Base-by-base conservation (phyloP, 2,113 vertebrate species). In the Sus scrofa region DNA sequence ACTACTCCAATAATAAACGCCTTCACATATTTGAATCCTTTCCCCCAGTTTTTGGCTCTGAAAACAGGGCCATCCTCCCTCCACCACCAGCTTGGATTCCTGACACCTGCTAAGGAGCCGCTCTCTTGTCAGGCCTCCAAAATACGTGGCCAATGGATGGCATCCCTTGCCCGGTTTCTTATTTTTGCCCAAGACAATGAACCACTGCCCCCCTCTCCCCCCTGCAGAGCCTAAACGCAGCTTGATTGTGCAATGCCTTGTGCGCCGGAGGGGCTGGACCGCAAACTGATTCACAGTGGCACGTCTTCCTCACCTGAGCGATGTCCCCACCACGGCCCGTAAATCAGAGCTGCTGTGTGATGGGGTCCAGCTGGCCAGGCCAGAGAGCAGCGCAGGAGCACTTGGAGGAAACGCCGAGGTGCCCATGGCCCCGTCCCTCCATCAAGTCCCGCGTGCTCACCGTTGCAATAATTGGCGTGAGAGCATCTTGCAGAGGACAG, bases 211-310 rank as follows among this genome's bases (percentile, higher is more conserved):
- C 24, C 19, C 27, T 63, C 50, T n/a, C 44, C 44, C 44, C 44
- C 44, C 44, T 8, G 44, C 6, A 6, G 89, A n/a, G 32, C 26
- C 8, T n/a, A 34, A 15, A 1, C 0, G 0, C 68, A 11, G 27
- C 4, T 19, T 1, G 50, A 19, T 44, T 81, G 39, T 67, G 32
- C 0, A 0, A 0, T 6, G 71, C n/a, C 63, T 0, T 2, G 1
- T 2, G 14, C 15, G 3, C 44, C 52, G 20, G 54, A 10, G 0
- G 37, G 56, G 60, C 90, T 4, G 18, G 32, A 86, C 24, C 9
- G 56, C 11, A 63, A n/a, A 12, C 77, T 12, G 39, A 3, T 32
- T 8, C 14, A 8, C n/a, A n/a, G n/a, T 6, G 32, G 15, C 24
- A n/a, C 34, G 4, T 32, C 0, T 1, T 52, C 70, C 79, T 74